Conservation (phyloP, 1,140 invertebrate genomes). For the Orchestia grillus region DNA sequence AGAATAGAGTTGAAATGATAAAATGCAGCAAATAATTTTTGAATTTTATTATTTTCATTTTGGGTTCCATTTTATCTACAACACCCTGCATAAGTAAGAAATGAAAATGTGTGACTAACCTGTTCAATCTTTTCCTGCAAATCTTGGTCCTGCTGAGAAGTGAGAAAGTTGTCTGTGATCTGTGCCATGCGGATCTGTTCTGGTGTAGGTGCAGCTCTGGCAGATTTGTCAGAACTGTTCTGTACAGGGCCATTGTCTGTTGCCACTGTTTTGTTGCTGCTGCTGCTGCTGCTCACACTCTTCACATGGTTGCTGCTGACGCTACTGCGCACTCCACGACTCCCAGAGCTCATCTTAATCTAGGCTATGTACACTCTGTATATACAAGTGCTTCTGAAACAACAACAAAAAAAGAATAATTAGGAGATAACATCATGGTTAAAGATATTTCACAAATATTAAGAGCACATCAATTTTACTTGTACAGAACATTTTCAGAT, state of each 20-base stretch:
- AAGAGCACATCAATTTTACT: too few relatives aligned
- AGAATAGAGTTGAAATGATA: too few relatives aligned
- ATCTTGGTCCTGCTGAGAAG: conserved; percentile 61
- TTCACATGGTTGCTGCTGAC: conserved; percentile 61
- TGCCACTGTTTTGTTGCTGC: conserved; percentile 62
- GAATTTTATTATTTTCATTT: too few relatives aligned
- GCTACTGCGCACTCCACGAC: conserved; percentile 63
- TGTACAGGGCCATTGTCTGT: conserved; percentile 63
- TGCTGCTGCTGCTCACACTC: conserved; percentile 59
- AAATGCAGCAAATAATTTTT: too few relatives aligned
- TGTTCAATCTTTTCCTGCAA: conserved; percentile 66
- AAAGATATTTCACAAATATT: too few relatives aligned
- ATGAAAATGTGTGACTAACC: conserved; percentile 18
- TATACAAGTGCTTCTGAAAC: conserved; percentile 67
- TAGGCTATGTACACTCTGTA: conserved; percentile 68
- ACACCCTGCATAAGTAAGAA: too few relatives aligned
- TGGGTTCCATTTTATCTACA: too few relatives aligned
- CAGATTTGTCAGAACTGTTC: conserved; percentile 46
- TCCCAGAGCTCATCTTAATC: conserved; percentile 68
- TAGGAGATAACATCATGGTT: too few relatives aligned
- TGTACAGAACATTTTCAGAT: too few relatives aligned
- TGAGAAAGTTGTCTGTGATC: conserved; percentile 65
- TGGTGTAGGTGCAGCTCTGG: conserved; percentile 66
- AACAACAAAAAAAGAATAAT: conserved; percentile 26
- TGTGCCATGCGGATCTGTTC: conserved; percentile 67